Percentiles rank a stretch among this genome's conserved stretches.
Conservation (phyloP, 2,888 invertebrate species). For the Platycnemis pennipes region DNA sequence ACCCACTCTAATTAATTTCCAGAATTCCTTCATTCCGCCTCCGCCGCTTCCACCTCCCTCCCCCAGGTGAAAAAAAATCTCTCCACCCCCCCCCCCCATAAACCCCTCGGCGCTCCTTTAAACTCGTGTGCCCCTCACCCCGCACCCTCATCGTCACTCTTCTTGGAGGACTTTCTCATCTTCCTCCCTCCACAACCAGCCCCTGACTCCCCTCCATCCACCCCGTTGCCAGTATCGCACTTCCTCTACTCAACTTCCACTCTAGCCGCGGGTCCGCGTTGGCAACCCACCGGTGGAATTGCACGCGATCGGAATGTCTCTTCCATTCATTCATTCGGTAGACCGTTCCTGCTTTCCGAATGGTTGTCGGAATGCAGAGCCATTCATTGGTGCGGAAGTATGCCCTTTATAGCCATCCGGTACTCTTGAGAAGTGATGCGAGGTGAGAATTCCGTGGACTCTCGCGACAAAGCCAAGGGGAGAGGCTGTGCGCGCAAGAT, state of each 20-base stretch:
- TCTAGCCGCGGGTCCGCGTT: not conserved
- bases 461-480: not conserved
- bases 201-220: not conserved
- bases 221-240: not conserved
- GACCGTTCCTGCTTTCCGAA: not conserved
- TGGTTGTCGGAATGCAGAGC: not conserved
- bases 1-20: constrained; percentile 64
- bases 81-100: not conserved
- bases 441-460: not conserved
- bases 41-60: not conserved
- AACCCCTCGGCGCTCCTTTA: not conserved
- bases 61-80: not conserved
- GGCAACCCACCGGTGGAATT: not conserved
- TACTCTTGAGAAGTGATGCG: not conserved
- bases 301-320: not conserved
- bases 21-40: constrained; percentile 40
- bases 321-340: not conserved
- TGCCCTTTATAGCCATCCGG: constrained; percentile 10
- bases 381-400: not conserved
- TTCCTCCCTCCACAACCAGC: not conserved
- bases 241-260: not conserved
- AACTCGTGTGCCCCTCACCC: not conserved
- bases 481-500: not conserved
- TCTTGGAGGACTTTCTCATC: not conserved
- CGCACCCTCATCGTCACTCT: not conserved